Evolutionary conservation across 1,140 invertebrate genomes (phyloP), one percentile per base, ranked within the genome.

Genomic region (Dreissena polymorpha): DNA sequence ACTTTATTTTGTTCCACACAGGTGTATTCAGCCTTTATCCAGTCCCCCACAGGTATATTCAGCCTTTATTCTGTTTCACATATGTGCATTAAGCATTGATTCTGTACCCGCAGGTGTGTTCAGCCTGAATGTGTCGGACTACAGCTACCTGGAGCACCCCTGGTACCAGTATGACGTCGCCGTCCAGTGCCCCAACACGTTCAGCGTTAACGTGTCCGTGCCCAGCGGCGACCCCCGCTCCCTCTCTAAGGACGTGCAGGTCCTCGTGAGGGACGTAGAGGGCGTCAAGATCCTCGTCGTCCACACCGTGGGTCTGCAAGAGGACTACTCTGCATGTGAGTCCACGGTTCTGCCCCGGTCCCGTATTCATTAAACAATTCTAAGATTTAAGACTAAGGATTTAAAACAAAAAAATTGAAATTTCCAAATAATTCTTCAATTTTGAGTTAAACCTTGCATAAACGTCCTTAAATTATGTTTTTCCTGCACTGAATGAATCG

Each of bases 161-260:
- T 25, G 75, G n/a, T 83, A 83, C 27, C 72, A 76, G 10, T 77
- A 70, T 76, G 81, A 83, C 51, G 73, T 83, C 3, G 81, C 63
- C 3, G 55, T 83, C 27, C 53, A 76, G 50, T 71, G 81, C 63
- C 72, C 81, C 6, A 70, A 13, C 49, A 55, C 12, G 10, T 83
- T 83, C 57, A 18, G 29, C 2, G n/a, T 83, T 8, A 64, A 55
- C 57, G 75, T 76, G n/a, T 70, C 81, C 0, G 50, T 83, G 25
- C 72, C 81, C 0, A 83, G 72, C 18, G 81, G 81, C 14, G 81
- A 83, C 27, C 7, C 27, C 1, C 72, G 50, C 6, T 49, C 49
- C 21, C 12, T 83, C 51, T 83, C 81, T 6, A 75, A 83, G n/a
- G 74, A 77, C 29, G 60, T 70, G 21, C 74, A 70, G 23, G 49